phyloP scores from a whole-genome alignment of 1,140 invertebrate genomes.

The Drosophila aff. region DNA sequence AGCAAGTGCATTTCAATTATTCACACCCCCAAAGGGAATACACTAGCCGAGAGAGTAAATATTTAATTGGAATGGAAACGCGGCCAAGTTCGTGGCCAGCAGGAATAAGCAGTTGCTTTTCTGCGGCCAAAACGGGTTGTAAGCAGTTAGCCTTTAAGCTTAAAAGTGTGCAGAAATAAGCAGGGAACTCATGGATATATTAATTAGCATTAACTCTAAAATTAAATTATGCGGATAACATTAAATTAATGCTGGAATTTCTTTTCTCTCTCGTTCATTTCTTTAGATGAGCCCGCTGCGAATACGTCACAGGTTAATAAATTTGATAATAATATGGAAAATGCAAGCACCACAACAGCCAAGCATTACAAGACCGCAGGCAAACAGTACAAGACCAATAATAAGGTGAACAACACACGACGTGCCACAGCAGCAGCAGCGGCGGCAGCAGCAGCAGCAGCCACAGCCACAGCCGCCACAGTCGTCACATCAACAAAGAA shows the following conservation, averaged over 20 bases:
- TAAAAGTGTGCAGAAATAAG: slow-evolving; percentile 10
- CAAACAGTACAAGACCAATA: slow-evolving; percentile 69
- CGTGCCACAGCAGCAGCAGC: slow-evolving; percentile 66
- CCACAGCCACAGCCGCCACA: slow-evolving; percentile 31
- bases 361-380: slow-evolving; percentile 69
- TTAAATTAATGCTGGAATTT: slow-evolving; percentile 15
- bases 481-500: slow-evolving; percentile 66
- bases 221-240: slow-evolving; percentile 28
- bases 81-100: background rate
- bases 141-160: background rate
- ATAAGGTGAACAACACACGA: slow-evolving; percentile 70
- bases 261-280: slow-evolving; percentile 9
- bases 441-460: slow-evolving; percentile 40
- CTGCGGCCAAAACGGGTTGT: background rate
- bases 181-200: slow-evolving; percentile 13
- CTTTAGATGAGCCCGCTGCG: slow-evolving; percentile 70
- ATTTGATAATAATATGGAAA: slow-evolving; percentile 82
- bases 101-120: slow-evolving; percentile 1
- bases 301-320: slow-evolving; percentile 62
- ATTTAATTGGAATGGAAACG: slow-evolving; percentile 5
- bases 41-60: background rate
- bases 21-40: background rate
- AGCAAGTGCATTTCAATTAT: slow-evolving; percentile 25
- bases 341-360: slow-evolving; percentile 71
- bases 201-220: slow-evolving; percentile 36